Conservation (phyloP, 2,113 vertebrate genomes). For the Ptilorrhoa leucosticta region DNA sequence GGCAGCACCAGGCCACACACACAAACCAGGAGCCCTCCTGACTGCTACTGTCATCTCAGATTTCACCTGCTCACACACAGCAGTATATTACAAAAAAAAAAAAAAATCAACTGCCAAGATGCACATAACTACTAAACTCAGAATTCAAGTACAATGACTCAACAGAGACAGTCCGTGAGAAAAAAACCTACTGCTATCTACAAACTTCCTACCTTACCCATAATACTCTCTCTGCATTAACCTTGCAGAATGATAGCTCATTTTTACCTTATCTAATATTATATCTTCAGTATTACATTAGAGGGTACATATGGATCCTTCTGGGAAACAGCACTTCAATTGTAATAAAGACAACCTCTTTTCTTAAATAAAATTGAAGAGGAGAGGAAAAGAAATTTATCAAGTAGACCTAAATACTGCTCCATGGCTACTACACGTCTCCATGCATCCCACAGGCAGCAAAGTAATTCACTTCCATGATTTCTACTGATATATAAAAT, state of each 20-base stretch:
- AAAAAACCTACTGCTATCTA: not conserved
- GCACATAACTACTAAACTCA: not conserved
- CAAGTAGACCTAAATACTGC: not conserved
- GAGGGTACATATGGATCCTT: not conserved
- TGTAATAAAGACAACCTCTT: not conserved
- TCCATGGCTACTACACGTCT: not conserved
- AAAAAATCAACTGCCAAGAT: not conserved
- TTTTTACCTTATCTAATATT: constrained; percentile 5
- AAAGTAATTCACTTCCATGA: not conserved
- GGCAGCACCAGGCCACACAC: not conserved
- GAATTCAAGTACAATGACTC: not conserved
- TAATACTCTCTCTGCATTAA: not conserved
- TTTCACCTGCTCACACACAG: not conserved
- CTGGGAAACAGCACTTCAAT: not conserved
- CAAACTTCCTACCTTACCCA: not conserved
- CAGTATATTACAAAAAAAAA: not conserved
- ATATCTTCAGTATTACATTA: not conserved
- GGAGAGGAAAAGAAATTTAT: not conserved
- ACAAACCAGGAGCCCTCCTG: not conserved
- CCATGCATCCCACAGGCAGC: not conserved
- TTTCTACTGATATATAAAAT: not conserved
- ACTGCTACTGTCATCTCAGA: not conserved
- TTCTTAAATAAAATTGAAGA: not conserved
- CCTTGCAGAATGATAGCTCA: not conserved
- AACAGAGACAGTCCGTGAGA: not conserved